Evolutionary conservation across 2,113 vertebrate species (phyloP).

Genomic region (Gymnarchus niloticus): DNA sequence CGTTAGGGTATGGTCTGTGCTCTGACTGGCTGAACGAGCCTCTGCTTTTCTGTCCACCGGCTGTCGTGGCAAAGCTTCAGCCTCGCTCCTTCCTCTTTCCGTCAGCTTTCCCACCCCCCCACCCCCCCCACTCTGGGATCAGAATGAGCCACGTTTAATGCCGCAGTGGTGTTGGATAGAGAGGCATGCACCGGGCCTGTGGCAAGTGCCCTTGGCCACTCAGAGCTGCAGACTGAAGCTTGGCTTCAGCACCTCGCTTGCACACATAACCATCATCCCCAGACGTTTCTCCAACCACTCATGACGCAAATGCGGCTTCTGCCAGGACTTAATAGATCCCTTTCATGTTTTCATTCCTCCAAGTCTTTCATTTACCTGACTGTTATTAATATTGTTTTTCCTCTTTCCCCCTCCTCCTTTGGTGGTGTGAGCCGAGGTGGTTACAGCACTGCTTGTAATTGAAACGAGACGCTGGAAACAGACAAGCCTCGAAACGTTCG

Average conservation of each 20-base stretch:
- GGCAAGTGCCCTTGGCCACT: slow-evolving; percentile 36
- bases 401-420: slow-evolving; percentile 27
- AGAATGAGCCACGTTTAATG: neutral
- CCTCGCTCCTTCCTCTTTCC: neutral
- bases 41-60: neutral
- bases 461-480: slow-evolving; percentile 38
- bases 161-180: neutral
- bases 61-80: neutral
- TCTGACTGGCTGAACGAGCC: neutral
- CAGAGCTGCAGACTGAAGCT: slow-evolving; percentile 26
- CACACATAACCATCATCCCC: slow-evolving; percentile 44
- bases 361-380: slow-evolving; percentile 49
- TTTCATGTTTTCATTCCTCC: slow-evolving; percentile 54
- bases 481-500: slow-evolving; percentile 46
- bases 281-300: slow-evolving; percentile 55
- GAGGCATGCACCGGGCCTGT: slow-evolving; percentile 8
- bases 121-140: neutral
- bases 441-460: slow-evolving; percentile 39
- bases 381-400: slow-evolving; percentile 39
- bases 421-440: slow-evolving; percentile 41
- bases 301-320: slow-evolving; percentile 55
- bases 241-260: slow-evolving; percentile 51
- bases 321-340: slow-evolving; percentile 58
- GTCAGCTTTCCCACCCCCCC: neutral
- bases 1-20: neutral